phyloP scores from a whole-genome alignment of 2,113 vertebrate species.

The Lamprotornis superbus region DNA sequence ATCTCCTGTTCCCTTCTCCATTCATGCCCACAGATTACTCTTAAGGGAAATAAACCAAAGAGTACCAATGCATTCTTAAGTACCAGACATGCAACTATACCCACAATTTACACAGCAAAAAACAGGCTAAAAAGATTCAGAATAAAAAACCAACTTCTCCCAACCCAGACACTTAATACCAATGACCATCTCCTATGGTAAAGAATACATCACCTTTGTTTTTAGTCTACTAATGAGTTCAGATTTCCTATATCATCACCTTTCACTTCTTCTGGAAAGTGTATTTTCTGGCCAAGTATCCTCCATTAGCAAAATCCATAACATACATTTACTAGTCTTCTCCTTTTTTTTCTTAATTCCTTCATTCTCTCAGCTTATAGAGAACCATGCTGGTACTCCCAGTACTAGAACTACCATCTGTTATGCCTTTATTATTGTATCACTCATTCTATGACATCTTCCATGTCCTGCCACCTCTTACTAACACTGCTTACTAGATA shows the following conservation, averaged over 20 bases:
- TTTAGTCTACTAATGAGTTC: neutral
- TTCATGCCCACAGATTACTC: neutral
- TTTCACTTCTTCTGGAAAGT: neutral
- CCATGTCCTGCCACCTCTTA: constrained; percentile 36
- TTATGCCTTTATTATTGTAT: constrained; percentile 40
- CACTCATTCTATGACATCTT: constrained; percentile 6
- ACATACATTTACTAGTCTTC: neutral
- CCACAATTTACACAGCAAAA: neutral
- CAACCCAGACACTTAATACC: neutral
- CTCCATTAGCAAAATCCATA: neutral
- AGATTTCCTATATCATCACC: neutral
- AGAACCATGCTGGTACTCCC: constrained; percentile 2
- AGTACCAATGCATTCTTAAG: neutral
- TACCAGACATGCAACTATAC: neutral
- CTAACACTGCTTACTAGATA: constrained; percentile 12
- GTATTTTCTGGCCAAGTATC: neutral
- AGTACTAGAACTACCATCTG: constrained; percentile 63
- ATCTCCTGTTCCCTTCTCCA: neutral
- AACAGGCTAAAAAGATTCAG: neutral
- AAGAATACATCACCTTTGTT: neutral
- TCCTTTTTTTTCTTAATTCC: neutral
- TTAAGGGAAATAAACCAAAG: neutral
- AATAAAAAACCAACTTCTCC: neutral
- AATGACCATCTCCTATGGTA: neutral
- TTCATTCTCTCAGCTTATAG: neutral